Evolutionary conservation across 2,888 invertebrate genomes (phyloP).

Genomic region (Pterostichus madidus): DNA sequence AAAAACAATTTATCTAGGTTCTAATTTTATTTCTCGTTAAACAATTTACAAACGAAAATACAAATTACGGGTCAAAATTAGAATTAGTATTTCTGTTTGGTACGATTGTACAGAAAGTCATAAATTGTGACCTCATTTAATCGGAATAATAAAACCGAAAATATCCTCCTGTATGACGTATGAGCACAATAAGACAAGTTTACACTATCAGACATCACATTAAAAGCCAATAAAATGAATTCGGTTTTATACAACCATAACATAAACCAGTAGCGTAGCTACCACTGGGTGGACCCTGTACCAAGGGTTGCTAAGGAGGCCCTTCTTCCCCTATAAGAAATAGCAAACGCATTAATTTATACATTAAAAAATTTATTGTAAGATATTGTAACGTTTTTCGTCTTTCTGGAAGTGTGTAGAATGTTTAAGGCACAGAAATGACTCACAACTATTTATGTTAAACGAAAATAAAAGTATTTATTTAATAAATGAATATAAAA

Average conservation of each 20-base stretch:
- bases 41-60: constrained; percentile 20
- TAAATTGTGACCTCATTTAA: constrained; percentile 40
- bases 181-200: constrained; percentile 26
- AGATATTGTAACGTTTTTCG: too few relatives aligned
- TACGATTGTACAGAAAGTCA: constrained; percentile 9
- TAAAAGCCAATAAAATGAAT: background rate
- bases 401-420: too few relatives aligned
- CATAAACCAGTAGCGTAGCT: background rate
- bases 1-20: constrained; percentile 11
- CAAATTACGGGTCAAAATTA: background rate
- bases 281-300: too few relatives aligned
- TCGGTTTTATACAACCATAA: background rate
- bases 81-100: constrained; percentile 12
- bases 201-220: constrained; percentile 35
- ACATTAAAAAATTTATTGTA: too few relatives aligned
- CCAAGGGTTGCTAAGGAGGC: too few relatives aligned
- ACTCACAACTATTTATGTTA: too few relatives aligned
- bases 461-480: too few relatives aligned
- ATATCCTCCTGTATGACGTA: constrained; percentile 26
- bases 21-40: constrained; percentile 17
- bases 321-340: too few relatives aligned
- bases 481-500: too few relatives aligned
- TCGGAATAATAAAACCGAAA: constrained; percentile 42
- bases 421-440: too few relatives aligned
- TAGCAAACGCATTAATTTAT: too few relatives aligned